Conservation (phyloP, 2,888 invertebrate genomes). For the Tetropium fuscum region DNA sequence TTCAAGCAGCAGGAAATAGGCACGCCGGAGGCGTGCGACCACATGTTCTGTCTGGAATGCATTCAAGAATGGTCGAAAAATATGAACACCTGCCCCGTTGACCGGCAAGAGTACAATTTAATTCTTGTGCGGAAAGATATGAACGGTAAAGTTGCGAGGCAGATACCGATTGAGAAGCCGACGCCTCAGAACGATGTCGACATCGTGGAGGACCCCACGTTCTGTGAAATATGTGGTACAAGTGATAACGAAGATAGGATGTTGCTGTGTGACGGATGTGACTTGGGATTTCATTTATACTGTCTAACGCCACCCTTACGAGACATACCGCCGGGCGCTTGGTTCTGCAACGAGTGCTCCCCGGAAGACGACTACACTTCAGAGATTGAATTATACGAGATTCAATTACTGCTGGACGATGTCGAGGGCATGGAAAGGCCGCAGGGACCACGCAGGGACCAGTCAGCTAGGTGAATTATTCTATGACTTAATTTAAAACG, state of each 20-base stretch:
- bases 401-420: slow-evolving; percentile 43
- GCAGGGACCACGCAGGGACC: slow-evolving; percentile 28
- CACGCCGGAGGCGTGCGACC: slow-evolving; percentile 88
- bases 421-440: slow-evolving; percentile 30
- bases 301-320: slow-evolving; percentile 86
- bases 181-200: slow-evolving; percentile 60
- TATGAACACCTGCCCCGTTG: slow-evolving; percentile 95
- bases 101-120: slow-evolving; percentile 78
- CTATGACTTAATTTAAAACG: slow-evolving; percentile 23
- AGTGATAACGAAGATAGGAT: slow-evolving; percentile 87
- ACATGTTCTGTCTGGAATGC: slow-evolving; percentile 90
- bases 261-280: slow-evolving; percentile 79
- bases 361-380: slow-evolving; percentile 28
- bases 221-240: slow-evolving; percentile 84
- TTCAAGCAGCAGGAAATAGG: slow-evolving; percentile 81
- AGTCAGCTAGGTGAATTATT: slow-evolving; percentile 45
- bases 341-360: slow-evolving; percentile 79
- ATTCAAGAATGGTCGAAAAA: slow-evolving; percentile 96
- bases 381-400: slow-evolving; percentile 43
- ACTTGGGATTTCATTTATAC: slow-evolving; percentile 91
- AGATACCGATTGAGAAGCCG: slow-evolving; percentile 75
- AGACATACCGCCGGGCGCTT: slow-evolving; percentile 83
- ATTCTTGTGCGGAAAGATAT: slow-evolving; percentile 77
- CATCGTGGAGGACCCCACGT: slow-evolving; percentile 76
- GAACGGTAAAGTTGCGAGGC: slow-evolving; percentile 75